Evolutionary conservation across 2,797 vertebrate genomes (phyloP), one percentile per base, ranked within the genome.

Genomic region (Pseudocheirus occidentalis): DNA sequence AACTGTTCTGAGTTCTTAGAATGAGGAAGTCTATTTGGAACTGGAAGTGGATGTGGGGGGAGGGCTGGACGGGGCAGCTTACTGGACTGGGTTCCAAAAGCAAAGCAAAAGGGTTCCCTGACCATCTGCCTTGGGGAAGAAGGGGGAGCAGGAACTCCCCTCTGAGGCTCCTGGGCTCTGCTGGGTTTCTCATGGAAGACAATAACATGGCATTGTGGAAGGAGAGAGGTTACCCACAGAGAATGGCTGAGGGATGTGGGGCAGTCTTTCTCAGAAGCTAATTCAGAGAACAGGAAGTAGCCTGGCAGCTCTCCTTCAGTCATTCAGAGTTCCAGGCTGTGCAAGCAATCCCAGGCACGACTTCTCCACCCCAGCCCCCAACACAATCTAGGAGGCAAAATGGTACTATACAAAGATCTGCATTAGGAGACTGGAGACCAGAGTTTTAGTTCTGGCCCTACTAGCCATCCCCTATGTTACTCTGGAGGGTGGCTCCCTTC

Each of bases 231-330:
- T 53, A 90, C 55, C 28, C 31, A 21, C 91, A 40, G 18, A 55
- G 16, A 87, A 34, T 13, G 28, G 2, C n/a, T 27, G n/a, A 90
- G 59, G 46, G 34, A 57, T 24, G 21, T 46, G 3, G 59, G 27
- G 73, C 34, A 66, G 66, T 31, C 91, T 95, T 98, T 97, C 97
- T 96, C 59, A 94, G 97, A 97, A 97, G 0, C 40, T 50, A 57
- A 54, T 55, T 96, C 11, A 1, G 96, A 95, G 97, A 96, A 97
- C 52, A 95, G 90, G 87, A 54, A 24, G 0, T n/a, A n/a, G 73
- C 34, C 92, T 97, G 97, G 96, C 96, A 94, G 55, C 3, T 14
- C 0, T 94, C 91, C 73, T 31, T 92, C 95, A 11, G 40, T 50
- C 29, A 27, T 27, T 50, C 56, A 24, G 66, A 66, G 0, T 3